A percentile compares a stretch with the other conserved stretches of the same genome.
Evolutionary conservation across 2,113 vertebrate species (phyloP).

Genomic region (Parus major): DNA sequence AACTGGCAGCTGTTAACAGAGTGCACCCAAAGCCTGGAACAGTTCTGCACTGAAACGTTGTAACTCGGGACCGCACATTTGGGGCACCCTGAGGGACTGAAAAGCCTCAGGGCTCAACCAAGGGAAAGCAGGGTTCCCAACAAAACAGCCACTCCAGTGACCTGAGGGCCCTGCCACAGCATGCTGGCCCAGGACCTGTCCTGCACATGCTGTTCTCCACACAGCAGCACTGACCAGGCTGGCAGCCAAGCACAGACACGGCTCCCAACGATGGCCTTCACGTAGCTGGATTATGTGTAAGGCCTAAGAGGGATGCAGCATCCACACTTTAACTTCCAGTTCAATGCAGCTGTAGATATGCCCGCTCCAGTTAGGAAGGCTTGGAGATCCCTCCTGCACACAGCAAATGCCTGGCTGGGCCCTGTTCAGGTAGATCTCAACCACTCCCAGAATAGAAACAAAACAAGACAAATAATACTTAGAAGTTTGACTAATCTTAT

Average conservation of each 20-base stretch:
- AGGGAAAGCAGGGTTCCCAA: background rate
- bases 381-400: background rate
- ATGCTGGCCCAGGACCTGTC: rapidly evolving
- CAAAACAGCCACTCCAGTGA: background rate
- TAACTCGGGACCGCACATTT: background rate
- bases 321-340: background rate
- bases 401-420: background rate
- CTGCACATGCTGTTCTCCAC: rapidly evolving
- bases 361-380: background rate
- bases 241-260: rapidly evolving
- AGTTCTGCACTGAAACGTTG: background rate
- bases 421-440: background rate
- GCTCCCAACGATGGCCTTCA: background rate
- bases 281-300: rapidly evolving
- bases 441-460: background rate
- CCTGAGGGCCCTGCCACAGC: rapidly evolving
- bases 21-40: background rate
- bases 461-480: background rate
- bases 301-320: background rate
- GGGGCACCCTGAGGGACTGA: background rate
- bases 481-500: background rate
- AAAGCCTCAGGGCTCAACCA: background rate
- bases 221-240: background rate
- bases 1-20: background rate
- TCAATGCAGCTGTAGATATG: background rate